Percentiles rank a stretch among this genome's conserved stretches.
phyloP scores from a whole-genome alignment of 2,113 vertebrate genomes.

The Apodemus sylvaticus region DNA sequence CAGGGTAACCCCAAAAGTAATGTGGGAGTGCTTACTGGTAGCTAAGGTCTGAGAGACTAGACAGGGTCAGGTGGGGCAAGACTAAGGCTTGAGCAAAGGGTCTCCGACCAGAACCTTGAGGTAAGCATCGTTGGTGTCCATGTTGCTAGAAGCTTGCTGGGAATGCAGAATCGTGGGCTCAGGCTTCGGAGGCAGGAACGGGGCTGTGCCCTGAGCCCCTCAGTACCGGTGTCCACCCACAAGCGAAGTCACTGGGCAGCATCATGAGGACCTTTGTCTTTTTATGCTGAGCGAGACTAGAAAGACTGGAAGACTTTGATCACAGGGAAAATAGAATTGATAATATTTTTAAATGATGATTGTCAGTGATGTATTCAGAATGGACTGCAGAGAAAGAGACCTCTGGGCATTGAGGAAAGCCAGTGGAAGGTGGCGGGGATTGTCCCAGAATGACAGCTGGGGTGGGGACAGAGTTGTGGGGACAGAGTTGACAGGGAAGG shows the following conservation, averaged over 20 bases:
- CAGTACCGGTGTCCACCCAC: not conserved
- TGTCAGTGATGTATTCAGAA: not conserved
- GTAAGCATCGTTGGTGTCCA: not conserved
- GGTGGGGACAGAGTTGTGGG: not conserved
- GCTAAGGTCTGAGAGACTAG: too few relatives aligned
- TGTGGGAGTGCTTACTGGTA: not conserved
- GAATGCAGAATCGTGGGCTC: not conserved
- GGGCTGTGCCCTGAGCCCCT: not conserved
- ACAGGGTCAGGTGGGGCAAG: fast-evolving
- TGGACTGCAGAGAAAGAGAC: not conserved
- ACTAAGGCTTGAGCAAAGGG: not conserved
- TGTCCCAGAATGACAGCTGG: not conserved
- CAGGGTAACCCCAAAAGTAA: not conserved
- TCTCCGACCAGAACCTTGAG: not conserved
- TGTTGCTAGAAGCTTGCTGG: not conserved
- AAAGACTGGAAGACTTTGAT: not conserved
- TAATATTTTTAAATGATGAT: not conserved
- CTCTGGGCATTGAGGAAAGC: not conserved
- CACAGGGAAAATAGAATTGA: not conserved
- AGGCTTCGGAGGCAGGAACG: not conserved
- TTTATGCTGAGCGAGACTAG: not conserved
- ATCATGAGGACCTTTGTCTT: not conserved
- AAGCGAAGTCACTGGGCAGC: not conserved
- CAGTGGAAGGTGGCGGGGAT: not conserved
- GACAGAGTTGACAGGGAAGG: not conserved